These are phyloP conservation scores for Stigmatopora nigra DNA, from an alignment of 2,113 vertebrate genomes.

Conservation along the genomic window DNA sequence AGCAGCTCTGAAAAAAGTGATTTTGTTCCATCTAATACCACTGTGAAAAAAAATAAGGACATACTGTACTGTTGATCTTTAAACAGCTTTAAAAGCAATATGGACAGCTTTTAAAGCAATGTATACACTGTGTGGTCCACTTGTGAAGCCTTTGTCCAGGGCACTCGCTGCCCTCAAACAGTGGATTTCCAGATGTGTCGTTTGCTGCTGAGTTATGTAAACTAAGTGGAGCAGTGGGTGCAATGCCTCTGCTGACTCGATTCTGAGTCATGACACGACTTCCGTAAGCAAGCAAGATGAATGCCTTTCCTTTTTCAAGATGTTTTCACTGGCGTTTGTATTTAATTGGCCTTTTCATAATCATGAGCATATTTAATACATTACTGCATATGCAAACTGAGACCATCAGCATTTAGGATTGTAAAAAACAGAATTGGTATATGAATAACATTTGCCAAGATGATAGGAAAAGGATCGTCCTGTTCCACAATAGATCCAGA, in stretches of 20 bases:
- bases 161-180: conserved; percentile 30
- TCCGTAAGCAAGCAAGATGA: conserved; percentile 31
- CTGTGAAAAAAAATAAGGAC: too few species aligned
- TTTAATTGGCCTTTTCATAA: conserved; percentile 29
- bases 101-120: conserved; percentile 26
- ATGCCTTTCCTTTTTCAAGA: conserved; percentile 25
- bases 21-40: too few species aligned
- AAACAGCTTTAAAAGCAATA: conserved; percentile 34
- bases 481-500: neutral
- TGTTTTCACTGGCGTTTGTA: conserved; percentile 22
- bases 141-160: conserved; percentile 23
- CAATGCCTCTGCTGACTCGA: conserved; percentile 24
- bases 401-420: neutral
- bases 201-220: conserved; percentile 46
- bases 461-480: neutral
- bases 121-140: conserved; percentile 45
- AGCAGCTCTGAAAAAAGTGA: too few species aligned
- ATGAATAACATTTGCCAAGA: neutral
- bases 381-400: neutral
- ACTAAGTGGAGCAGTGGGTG: conserved; percentile 37
- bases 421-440: neutral
- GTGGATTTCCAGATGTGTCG: conserved; percentile 57
- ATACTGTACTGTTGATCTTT: too few species aligned
- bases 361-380: conserved; percentile 1
- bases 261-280: conserved; percentile 32